Percentiles rank a stretch among this genome's conserved stretches.
Conservation (phyloP, 2,888 invertebrate genomes). For the Glomeris marginata region DNA sequence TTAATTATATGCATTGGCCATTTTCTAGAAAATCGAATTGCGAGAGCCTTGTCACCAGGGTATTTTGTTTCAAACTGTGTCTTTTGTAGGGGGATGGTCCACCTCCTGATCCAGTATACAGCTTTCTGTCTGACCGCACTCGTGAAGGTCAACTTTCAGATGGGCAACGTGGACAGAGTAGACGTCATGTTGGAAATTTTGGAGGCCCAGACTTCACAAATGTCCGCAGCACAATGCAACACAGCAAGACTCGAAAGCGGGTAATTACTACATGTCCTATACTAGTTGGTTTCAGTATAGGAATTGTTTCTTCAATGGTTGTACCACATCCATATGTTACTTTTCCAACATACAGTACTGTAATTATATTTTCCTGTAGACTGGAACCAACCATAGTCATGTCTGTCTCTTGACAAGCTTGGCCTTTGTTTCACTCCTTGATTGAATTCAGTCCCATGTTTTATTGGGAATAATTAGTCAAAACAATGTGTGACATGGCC, state of each 20-base stretch:
- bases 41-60: no score
- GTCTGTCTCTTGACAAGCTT: no score
- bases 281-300: background rate
- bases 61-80: no score
- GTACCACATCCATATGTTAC: no score
- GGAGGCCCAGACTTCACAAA: slow-evolving; percentile 14
- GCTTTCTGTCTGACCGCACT: slow-evolving; percentile 10
- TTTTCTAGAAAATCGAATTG: no score
- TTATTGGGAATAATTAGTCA: background rate
- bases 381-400: no score
- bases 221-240: slow-evolving; percentile 11
- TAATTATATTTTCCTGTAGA: no score
- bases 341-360: no score
- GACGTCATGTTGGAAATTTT: slow-evolving; percentile 12
- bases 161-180: background rate
- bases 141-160: slow-evolving; percentile 5
- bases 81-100: slow-evolving; percentile 11
- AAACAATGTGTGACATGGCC: background rate
- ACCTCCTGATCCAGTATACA: slow-evolving; percentile 13
- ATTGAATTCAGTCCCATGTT: background rate
- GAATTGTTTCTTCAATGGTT: background rate
- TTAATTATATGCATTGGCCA: background rate
- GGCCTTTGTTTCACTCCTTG: no score
- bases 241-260: slow-evolving; percentile 7
- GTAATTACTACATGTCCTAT: no score